Base-by-base conservation (phyloP, 2,888 invertebrate genomes). In the Drosophila neotestacea region DNA sequence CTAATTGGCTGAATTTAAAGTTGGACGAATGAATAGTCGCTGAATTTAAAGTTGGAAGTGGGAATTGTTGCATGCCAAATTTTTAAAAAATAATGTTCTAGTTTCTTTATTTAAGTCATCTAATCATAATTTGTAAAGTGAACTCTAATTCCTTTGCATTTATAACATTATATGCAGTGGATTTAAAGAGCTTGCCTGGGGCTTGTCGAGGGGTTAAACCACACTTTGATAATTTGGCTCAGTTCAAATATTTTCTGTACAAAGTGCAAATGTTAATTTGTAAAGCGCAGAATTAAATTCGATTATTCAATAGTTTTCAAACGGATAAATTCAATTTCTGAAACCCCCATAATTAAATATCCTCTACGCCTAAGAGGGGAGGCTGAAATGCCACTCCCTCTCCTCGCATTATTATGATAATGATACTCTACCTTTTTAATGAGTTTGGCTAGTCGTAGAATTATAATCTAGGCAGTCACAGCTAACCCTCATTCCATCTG, bases 281-380 rank as follows among this genome's bases (percentile, higher is more conserved):
- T 65, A 64, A 77, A 80, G 65, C 54, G 39, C 51, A 58, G 75
- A 75, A 80, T 77, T 75, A 60, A 79, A 77, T 71, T 74, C 61
- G 68, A 80, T 73, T 75, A 63, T 51, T 61, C 62, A 62, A 73
- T 69, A 77, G 65, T 66, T 62, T 50, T 28, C 28, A 47, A 61
- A 42, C 30, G 55, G 22, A 48, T 46, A 62, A 70, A 73, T 65
- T 61, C 54, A 67, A 72, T 68, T 61, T 61, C n/a, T 48, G 32
- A 11, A 52, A 28, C 44, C 4, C 10, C 52, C 28, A 52, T 22
- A 38, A 51, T 9, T n/a, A 50, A 5, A 6, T 6, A 34, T 7
- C 51, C 11, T 16, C 16, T 7, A 11, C n/a, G 6, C 5, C 6
- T 39, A 39, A 3, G 13, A 39, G 7, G 7, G 1, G 2, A 42